Evolutionary conservation across 2,888 invertebrate genomes (phyloP).

Genomic region (Arctia plantaginis): DNA sequence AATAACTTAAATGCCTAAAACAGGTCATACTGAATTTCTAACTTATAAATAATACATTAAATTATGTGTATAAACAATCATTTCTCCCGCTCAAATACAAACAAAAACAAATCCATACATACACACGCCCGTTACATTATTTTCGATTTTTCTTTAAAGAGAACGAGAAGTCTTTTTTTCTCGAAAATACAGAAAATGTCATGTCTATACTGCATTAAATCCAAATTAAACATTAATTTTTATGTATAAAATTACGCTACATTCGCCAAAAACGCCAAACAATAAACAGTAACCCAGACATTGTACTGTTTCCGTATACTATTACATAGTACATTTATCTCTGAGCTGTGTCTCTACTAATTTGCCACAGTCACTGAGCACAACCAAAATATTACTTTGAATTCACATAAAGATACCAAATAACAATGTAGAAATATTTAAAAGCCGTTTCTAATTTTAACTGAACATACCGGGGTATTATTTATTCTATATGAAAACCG

Average conservation of each 20-base stretch:
- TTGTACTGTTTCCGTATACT: background rate
- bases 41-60: background rate
- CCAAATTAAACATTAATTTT: background rate
- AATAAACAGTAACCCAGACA: slow-evolving; percentile 3
- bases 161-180: background rate
- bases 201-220: background rate
- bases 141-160: too few species aligned
- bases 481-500: slow-evolving; percentile 73
- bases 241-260: background rate
- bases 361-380: background rate
- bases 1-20: background rate
- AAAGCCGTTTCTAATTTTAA: slow-evolving; percentile 61
- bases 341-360: background rate
- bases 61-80: background rate
- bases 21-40: background rate
- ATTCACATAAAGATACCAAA: slow-evolving; percentile 14
- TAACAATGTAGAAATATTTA: slow-evolving; percentile 32
- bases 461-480: slow-evolving; percentile 62
- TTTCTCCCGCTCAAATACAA: too few species aligned
- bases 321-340: background rate
- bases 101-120: too few species aligned
- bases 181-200: background rate
- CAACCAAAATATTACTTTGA: slow-evolving; percentile 20
- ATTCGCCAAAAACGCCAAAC: background rate
- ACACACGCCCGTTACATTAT: too few species aligned